phyloP scores from a whole-genome alignment of 1,140 invertebrate species.

The Frieseomelitta varia region DNA sequence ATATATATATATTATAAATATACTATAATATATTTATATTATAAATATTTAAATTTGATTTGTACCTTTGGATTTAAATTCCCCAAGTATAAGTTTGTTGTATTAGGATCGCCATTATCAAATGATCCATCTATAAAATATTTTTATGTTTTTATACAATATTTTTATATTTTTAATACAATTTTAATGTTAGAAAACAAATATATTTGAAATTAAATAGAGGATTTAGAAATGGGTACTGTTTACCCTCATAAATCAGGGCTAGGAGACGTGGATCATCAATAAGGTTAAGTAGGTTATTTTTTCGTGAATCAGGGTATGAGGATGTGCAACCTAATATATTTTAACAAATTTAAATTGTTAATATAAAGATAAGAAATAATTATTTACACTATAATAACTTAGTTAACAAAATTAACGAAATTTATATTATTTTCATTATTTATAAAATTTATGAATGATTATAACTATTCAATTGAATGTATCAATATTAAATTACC shows the following conservation, averaged over 20 bases:
- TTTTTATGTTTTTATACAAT: constrained; percentile 4
- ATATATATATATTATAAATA: not conserved
- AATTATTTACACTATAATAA: not conserved
- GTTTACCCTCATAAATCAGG: constrained; percentile 77
- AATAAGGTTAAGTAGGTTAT: constrained; percentile 72
- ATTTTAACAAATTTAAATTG: constrained; percentile 28
- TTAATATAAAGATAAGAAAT: constrained; percentile 11
- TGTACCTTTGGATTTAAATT: constrained; percentile 97
- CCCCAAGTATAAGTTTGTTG: constrained; percentile 98
- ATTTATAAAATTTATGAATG: not conserved
- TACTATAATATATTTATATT: not conserved
- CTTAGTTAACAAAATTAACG: not conserved
- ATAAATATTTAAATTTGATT: constrained; percentile 41
- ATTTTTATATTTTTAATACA: constrained; percentile 8
- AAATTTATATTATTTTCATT: not conserved
- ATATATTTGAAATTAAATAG: not conserved
- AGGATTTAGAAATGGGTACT: constrained; percentile 59
- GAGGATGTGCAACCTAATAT: constrained; percentile 62
- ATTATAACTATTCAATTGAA: not conserved
- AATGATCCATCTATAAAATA: constrained; percentile 87
- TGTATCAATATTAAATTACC: constrained; percentile 62
- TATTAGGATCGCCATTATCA: constrained; percentile 97
- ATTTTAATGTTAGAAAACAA: not conserved
- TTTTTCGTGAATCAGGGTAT: constrained; percentile 73
- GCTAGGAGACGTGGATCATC: constrained; percentile 76